Evolutionary conservation across 2,797 vertebrate species (phyloP).

Genomic region (Anniella stebbinsi): DNA sequence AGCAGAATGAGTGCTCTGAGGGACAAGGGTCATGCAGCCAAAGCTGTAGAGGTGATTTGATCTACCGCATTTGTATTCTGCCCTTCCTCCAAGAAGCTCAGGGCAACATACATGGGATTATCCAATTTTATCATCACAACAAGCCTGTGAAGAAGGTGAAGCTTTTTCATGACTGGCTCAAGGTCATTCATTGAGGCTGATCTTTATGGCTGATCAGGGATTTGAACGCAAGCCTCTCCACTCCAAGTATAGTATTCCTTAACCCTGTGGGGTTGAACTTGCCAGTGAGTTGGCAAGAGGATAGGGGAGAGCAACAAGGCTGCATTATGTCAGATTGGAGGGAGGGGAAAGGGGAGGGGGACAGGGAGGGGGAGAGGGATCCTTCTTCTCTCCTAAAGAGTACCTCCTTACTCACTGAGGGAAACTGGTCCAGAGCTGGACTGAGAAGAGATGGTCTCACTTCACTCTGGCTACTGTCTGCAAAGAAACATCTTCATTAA

Average conservation of each 20-base stretch:
- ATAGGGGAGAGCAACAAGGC: background rate
- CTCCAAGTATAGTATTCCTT: background rate
- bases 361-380: no score
- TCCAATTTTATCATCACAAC: background rate
- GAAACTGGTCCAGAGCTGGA: background rate
- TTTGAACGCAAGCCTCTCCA: background rate
- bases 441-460: background rate
- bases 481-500: background rate
- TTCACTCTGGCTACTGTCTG: slow-evolving; percentile 3
- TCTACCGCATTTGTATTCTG: background rate
- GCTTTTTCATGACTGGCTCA: background rate
- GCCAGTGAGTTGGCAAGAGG: background rate
- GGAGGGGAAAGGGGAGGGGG: background rate
- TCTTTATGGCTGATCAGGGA: background rate
- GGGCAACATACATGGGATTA: background rate
- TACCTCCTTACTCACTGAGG: slow-evolving; percentile 14
- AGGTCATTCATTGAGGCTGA: background rate
- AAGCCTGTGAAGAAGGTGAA: background rate
- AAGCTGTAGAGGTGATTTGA: background rate
- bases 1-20: background rate
- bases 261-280: background rate
- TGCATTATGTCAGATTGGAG: no score
- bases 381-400: background rate
- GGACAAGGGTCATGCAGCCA: background rate
- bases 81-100: background rate